phyloP scores from a whole-genome alignment of 2,888 invertebrate species.

The Aethes cnicana region DNA sequence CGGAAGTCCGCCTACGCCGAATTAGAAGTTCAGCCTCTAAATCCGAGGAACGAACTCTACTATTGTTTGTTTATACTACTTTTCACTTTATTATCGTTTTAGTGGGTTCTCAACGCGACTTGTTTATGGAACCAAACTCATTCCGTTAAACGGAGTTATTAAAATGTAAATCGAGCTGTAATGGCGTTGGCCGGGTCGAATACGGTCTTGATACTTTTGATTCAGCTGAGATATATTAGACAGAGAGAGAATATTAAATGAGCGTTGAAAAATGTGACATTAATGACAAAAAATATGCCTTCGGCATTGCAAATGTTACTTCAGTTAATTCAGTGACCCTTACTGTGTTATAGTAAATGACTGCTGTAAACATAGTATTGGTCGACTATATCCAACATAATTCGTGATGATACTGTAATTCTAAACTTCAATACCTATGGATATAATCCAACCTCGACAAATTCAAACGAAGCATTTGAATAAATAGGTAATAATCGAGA shows the following conservation, averaged over 20 bases:
- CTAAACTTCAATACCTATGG: background rate
- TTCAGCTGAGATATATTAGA: background rate
- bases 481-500: slow-evolving; percentile 21
- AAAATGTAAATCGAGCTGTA: slow-evolving; percentile 26
- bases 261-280: too few relatives aligned
- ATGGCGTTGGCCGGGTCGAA: slow-evolving; percentile 14
- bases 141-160: slow-evolving; percentile 30
- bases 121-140: slow-evolving; percentile 31
- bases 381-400: too few relatives aligned
- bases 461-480: slow-evolving; percentile 7
- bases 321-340: too few relatives aligned
- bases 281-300: too few relatives aligned
- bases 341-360: too few relatives aligned
- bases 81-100: slow-evolving; percentile 31
- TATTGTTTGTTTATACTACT: slow-evolving; percentile 29
- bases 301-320: too few relatives aligned
- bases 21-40: slow-evolving; percentile 50
- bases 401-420: too few relatives aligned
- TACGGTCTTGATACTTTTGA: slow-evolving; percentile 18
- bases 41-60: background rate
- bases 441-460: slow-evolving; percentile 1
- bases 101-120: slow-evolving; percentile 27
- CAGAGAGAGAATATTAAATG: too few relatives aligned
- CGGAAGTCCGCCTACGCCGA: slow-evolving; percentile 52
- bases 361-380: too few relatives aligned